Conservation (phyloP, 2,888 invertebrate genomes). For the Deilephila porcellus region DNA sequence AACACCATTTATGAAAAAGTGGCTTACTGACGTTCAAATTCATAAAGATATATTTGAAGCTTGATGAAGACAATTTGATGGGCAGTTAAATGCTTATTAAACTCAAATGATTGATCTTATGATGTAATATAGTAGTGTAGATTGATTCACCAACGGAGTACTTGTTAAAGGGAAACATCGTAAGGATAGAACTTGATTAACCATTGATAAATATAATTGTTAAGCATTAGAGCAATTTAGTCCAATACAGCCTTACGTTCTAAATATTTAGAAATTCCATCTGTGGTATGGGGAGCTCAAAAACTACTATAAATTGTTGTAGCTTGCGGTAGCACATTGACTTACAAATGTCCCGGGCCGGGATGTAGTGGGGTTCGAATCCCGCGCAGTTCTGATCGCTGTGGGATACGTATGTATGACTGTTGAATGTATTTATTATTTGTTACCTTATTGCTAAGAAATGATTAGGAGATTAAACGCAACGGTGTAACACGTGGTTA, state of each 20-base stretch:
- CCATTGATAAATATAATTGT: too few relatives aligned
- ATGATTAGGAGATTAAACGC: slow-evolving; percentile 16
- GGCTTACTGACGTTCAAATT: not conserved
- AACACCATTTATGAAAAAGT: too few relatives aligned
- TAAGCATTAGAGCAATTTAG: not conserved
- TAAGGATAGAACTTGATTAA: too few relatives aligned
- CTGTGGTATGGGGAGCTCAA: not conserved
- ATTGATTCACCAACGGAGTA: too few relatives aligned
- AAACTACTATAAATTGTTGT: too few relatives aligned
- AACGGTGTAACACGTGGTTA: slow-evolving; percentile 13
- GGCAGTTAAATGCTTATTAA: not conserved
- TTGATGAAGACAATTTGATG: not conserved
- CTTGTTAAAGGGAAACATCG: too few relatives aligned
- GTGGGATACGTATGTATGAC: not conserved
- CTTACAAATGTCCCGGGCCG: not conserved
- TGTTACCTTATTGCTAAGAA: slow-evolving; percentile 7
- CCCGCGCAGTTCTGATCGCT: not conserved
- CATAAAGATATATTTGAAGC: not conserved
- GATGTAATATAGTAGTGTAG: not conserved
- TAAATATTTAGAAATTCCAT: not conserved
- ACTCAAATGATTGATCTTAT: not conserved
- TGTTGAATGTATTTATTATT: slow-evolving; percentile 26
- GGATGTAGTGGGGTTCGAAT: slow-evolving; percentile 2
- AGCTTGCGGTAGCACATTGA: too few relatives aligned
- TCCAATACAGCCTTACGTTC: not conserved